Evolutionary conservation across 53 echinoderm and acorn worm species (phyloP).

Genomic region (Stichopus horrens): DNA sequence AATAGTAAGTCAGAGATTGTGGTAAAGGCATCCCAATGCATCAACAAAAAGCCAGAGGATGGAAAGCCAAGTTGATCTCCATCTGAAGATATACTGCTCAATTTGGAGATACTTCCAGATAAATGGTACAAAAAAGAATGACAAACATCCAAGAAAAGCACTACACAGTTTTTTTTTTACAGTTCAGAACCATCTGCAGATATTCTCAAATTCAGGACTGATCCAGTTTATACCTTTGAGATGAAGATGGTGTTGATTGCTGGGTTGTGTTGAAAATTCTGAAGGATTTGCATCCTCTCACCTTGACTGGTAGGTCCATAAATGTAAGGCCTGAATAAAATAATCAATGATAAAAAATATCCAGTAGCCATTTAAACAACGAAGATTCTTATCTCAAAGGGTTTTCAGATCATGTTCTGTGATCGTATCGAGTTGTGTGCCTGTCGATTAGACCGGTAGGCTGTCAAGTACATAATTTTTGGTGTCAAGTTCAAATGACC

Average conservation of each 20-base stretch:
- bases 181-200: neutral
- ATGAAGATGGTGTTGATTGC: constrained; percentile 80
- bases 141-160: no score
- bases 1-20: no score
- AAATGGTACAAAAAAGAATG: no score
- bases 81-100: no score
- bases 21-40: neutral
- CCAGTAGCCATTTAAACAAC: neutral
- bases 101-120: no score
- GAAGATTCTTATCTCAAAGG: neutral
- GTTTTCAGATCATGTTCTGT: neutral
- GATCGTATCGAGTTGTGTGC: no score
- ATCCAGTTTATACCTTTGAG: constrained; percentile 59
- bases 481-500: no score
- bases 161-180: no score
- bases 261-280: constrained; percentile 77
- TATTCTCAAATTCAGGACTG: neutral
- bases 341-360: no score
- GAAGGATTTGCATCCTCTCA: constrained; percentile 75
- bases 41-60: neutral
- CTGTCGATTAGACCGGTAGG: no score
- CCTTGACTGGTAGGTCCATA: constrained; percentile 78
- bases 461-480: no score
- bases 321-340: constrained; percentile 63
- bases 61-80: neutral